These are phyloP conservation scores for Agapornis roseicollis DNA, from an alignment of 2,113 vertebrate species.

Conservation along the genomic window DNA sequence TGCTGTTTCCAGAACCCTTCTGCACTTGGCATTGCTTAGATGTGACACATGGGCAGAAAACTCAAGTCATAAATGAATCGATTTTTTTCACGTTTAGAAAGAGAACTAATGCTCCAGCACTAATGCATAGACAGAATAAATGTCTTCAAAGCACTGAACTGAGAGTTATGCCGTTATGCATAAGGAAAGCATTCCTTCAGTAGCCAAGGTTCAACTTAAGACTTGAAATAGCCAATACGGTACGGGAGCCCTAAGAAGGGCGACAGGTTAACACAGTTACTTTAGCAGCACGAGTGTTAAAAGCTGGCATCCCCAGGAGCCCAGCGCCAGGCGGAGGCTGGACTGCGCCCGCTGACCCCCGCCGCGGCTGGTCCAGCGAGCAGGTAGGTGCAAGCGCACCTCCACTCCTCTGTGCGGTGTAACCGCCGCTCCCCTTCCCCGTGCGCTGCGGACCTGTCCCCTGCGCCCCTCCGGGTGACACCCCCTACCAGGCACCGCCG, in stretches of 20 bases:
- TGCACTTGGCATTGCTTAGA: not conserved
- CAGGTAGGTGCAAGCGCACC: not conserved
- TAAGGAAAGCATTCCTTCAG: not conserved
- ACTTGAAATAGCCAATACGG: fast-evolving
- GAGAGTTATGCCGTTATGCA: fast-evolving
- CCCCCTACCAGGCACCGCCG: too few species aligned
- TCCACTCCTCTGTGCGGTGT: too few species aligned
- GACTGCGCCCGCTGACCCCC: fast-evolving
- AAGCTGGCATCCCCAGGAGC: not conserved
- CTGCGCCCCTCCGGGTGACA: not conserved
- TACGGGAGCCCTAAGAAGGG: not conserved
- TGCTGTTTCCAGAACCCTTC: not conserved
- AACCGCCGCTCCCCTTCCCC: not conserved
- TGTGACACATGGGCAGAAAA: not conserved
- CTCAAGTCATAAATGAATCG: not conserved
- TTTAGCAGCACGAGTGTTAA: not conserved
- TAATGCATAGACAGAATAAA: fast-evolving
- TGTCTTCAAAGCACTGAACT: fast-evolving
- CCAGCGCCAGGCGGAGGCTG: fast-evolving
- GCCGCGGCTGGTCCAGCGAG: not conserved
- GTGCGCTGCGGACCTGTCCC: not conserved
- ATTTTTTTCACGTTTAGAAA: not conserved
- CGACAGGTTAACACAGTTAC: not conserved
- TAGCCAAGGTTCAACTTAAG: fast-evolving
- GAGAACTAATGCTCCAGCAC: not conserved